Base-by-base conservation (phyloP, 2,888 invertebrate species). In the Microctonus hyperodae region DNA sequence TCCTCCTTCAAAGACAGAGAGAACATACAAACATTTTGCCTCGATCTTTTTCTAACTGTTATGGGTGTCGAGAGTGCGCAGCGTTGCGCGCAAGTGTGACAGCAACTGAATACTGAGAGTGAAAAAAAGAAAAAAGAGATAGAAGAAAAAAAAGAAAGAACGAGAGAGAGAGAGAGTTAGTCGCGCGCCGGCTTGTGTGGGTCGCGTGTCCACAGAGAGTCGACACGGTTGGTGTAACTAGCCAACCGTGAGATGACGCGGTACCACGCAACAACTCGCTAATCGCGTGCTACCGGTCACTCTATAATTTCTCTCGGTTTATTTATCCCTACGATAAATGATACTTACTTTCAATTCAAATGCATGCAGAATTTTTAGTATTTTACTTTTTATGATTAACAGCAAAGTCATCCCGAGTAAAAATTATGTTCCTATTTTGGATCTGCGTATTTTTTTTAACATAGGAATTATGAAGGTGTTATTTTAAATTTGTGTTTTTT, bases 191-290 rank as follows among this genome's bases (percentile, higher is more conserved):
- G 65, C 69, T 53, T 70, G 72, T 72, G 75, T 74, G 73, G 73
- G 72, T 71, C 70, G 73, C 70, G 71, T 70, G 72, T 73, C 70
- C 69, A 73, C 68, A 56, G 65, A 65, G 64, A 65, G 58, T 69
- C 65, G 70, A 65, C 66, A 69, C 69, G 67, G 69, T 64, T 70
- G 64, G 58, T 64, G 76, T 74, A 76, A 74, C 78, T 77, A 78
- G 78, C 77, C 75, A 79, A 79, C 75, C 76, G 76, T 78, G 76
- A 77, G 76, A 81, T 77, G 78, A 79, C 76, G 76, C 75, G 77
- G 73, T 71, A 71, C 73, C 74, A 75, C 69, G 74, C 76, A 70
- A 70, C 70, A 70, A 75, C 73, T 77, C 72, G 74, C 72, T 76
- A 77, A 76, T 74, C 73, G 70, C 64, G 51, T 53, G 76, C 75